Conservation (phyloP, 2,797 vertebrate species). For the Eulemur mongoz region DNA sequence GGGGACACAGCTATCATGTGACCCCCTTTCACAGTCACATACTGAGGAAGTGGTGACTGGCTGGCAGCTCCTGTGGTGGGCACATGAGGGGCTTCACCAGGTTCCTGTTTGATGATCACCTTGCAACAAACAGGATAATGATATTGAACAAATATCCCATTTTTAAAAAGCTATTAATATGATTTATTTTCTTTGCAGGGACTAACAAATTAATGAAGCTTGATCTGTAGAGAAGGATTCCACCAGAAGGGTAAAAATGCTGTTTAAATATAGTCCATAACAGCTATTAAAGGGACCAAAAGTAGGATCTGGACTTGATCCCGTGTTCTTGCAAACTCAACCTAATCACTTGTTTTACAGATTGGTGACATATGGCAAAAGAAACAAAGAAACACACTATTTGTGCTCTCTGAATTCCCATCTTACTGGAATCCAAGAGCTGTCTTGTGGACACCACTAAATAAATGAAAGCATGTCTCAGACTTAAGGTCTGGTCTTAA, state of each 20-base stretch:
- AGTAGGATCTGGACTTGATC: not conserved
- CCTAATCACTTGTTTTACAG: not conserved
- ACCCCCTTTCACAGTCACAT: slow-evolving; percentile 96
- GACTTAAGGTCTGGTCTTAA: not conserved
- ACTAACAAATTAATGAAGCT: not conserved
- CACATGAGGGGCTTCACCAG: slow-evolving; percentile 92
- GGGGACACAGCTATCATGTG: slow-evolving; percentile 97
- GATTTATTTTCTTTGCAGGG: not conserved
- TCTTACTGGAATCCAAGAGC: not conserved
- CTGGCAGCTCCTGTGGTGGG: slow-evolving; percentile 87
- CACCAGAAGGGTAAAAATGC: not conserved
- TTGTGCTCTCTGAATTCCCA: not conserved
- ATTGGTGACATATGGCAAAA: not conserved
- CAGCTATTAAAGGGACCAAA: not conserved
- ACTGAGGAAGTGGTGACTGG: slow-evolving; percentile 93
- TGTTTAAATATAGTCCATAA: not conserved
- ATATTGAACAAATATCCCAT: slow-evolving; percentile 39
- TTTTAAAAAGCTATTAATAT: not conserved
- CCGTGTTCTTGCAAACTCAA: not conserved
- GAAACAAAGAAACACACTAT: not conserved
- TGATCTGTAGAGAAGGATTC: not conserved
- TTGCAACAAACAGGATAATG: slow-evolving; percentile 78
- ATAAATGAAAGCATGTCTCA: not conserved
- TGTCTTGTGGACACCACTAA: not conserved
- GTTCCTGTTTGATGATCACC: slow-evolving; percentile 99